Conservation (phyloP, 2,113 vertebrate species). For the Smithornis capensis region DNA sequence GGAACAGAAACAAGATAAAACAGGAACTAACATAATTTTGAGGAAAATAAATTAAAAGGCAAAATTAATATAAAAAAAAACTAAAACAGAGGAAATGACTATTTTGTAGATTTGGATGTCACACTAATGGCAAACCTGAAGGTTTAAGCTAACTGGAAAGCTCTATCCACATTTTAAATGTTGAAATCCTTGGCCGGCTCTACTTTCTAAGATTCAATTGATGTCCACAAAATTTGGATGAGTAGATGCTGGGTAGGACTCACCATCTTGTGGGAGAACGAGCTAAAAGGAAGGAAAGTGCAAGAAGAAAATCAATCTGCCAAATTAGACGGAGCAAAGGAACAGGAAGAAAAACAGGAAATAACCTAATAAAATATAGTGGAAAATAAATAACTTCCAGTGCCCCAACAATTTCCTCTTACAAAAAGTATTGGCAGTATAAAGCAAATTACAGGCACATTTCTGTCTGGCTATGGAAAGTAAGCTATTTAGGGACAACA, state of each 20-base stretch:
- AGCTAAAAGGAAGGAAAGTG: slow-evolving; percentile 23
- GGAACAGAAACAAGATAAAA: not conserved
- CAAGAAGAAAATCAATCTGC: slow-evolving; percentile 62
- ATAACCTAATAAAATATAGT: slow-evolving; percentile 61
- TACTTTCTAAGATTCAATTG: not conserved
- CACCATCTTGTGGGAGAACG: not conserved
- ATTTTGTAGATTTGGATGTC: not conserved
- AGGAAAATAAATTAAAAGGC: not conserved
- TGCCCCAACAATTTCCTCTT: slow-evolving; percentile 63
- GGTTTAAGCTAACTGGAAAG: not conserved
- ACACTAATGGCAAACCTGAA: not conserved
- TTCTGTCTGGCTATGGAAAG: slow-evolving; percentile 26
- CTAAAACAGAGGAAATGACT: not conserved
- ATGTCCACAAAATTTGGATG: not conserved
- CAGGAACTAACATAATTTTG: not conserved
- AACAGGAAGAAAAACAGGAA: slow-evolving; percentile 69
- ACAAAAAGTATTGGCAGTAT: slow-evolving; percentile 25
- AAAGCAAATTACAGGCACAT: slow-evolving; percentile 18
- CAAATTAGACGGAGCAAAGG: slow-evolving; percentile 62
- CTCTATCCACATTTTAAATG: not conserved
- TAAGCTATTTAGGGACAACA: not conserved
- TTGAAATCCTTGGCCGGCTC: not conserved
- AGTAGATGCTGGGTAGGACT: not conserved
- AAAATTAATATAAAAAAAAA: not conserved
- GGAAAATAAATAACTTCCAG: slow-evolving; percentile 65